These are phyloP conservation scores for Ennomos quercinarius DNA, from an alignment of 2,888 invertebrate species.

Conservation along the genomic window DNA sequence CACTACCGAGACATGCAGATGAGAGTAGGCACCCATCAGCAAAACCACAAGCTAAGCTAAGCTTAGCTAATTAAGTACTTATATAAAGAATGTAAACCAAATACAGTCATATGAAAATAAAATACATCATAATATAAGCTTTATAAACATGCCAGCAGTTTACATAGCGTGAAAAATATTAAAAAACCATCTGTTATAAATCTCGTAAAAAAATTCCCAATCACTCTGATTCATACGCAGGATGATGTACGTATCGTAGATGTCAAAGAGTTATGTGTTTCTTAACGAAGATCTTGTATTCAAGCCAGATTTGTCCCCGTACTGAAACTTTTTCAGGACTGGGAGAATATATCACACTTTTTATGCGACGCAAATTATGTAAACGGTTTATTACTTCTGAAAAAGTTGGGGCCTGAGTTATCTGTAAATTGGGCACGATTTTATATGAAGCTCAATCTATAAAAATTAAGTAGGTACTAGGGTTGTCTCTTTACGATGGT, in stretches of 20 bases:
- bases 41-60: too few species aligned
- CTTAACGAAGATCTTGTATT: constrained; percentile 32
- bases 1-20: too few species aligned
- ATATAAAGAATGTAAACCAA: too few species aligned
- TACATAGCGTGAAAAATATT: too few species aligned
- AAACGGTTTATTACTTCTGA: constrained; percentile 21
- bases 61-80: too few species aligned
- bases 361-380: constrained; percentile 20
- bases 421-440: not conserved
- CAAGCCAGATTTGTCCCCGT: constrained; percentile 25
- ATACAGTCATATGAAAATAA: too few species aligned
- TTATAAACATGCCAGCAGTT: too few species aligned
- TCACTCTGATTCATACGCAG: constrained; percentile 23
- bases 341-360: constrained; percentile 21
- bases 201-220: not conserved
- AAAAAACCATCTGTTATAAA: too few species aligned
- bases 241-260: constrained; percentile 11
- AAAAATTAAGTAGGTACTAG: too few species aligned
- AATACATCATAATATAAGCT: too few species aligned
- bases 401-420: constrained; percentile 3
- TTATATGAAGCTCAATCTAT: not conserved
- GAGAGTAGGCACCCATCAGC: too few species aligned
- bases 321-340: constrained; percentile 29
- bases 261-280: constrained; percentile 20
- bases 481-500: too few species aligned